Conservation (phyloP, 2,113 vertebrate genomes). For the Odocoileus virginianus region DNA sequence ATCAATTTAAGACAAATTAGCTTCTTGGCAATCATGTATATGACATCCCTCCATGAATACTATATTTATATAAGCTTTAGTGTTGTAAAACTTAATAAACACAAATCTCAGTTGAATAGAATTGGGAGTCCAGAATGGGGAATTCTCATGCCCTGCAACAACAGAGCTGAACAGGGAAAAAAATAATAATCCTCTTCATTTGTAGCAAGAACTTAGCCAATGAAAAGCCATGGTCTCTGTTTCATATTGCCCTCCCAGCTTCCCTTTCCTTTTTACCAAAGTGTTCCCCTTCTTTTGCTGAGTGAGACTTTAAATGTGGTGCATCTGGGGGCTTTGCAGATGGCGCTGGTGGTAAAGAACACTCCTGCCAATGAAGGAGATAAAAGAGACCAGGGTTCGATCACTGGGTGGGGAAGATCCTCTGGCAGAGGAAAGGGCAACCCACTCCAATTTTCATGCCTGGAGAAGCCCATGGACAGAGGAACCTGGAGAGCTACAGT, state of each 20-base stretch:
- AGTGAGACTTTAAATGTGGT: background rate
- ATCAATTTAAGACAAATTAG: background rate
- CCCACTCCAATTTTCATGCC: background rate
- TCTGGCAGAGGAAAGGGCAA: background rate
- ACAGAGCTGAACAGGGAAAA: background rate
- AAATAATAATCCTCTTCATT: background rate
- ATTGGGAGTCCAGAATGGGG: background rate
- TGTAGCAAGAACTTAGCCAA: background rate
- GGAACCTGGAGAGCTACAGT: background rate
- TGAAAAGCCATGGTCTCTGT: background rate
- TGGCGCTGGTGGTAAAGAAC: background rate
- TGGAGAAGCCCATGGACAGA: background rate
- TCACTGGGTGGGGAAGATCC: background rate
- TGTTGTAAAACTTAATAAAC: background rate
- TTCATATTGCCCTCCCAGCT: background rate
- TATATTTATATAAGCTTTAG: background rate
- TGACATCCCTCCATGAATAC: background rate
- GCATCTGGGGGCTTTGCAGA: background rate
- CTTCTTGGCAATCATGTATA: background rate
- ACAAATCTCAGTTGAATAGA: background rate
- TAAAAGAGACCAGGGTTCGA: background rate
- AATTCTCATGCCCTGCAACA: background rate
- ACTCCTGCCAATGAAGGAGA: background rate
- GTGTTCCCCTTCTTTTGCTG: background rate
- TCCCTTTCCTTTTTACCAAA: background rate